Base-by-base conservation (phyloP, 2,113 vertebrate species). In the Tiliqua scincoides region DNA sequence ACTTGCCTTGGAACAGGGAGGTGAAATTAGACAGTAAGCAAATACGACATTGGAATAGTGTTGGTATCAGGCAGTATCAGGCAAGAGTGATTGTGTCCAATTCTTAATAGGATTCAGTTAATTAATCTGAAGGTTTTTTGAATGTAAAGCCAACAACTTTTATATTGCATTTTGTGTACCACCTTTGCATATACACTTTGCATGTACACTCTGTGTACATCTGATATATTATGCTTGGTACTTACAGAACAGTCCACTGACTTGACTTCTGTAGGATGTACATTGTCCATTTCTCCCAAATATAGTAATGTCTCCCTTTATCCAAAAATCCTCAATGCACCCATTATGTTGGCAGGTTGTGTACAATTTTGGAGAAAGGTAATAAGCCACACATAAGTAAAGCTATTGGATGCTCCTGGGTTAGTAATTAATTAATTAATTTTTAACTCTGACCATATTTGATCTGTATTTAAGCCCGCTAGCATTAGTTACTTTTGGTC, bases 401-500 rank as follows among this genome's bases (percentile, higher is more conserved):
- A 82, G 68, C 2, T 86, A 82, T 86, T 62, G 83, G 84, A 81
- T 84, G 76, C 79, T 83, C 74, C 93, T 91, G 80, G n/a, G n/a
- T n/a, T n/a, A n/a, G n/a, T 91, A 85, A 68, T 20, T 11, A 27
- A 48, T 48, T 48, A 48, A 48, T 72, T 57, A 8, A n/a, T n/a
- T 43, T 27, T 27, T 17, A 32, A 32, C 88, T 93, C 85, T 92
- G 84, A 37, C 87, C 86, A 88, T 91, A 87, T 89, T 89, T 87
- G 21, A 40, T 67, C 87, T 86, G 62, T 61, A 25, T 92, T 93
- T 92, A 74, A 90, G 93, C 84, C 87, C 87, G 93, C 93, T 91
- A 87, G 88, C 93, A 80, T 93, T 85, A 80, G 91, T 94, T 91
- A 91, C 95, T 94, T 95, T 93, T 92, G 93, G 93, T 94, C 93